A percentile compares a stretch with the other conserved stretches of the same genome.
Evolutionary conservation across 2,888 invertebrate species (phyloP).

Genomic region (Chirona hameri): DNA sequence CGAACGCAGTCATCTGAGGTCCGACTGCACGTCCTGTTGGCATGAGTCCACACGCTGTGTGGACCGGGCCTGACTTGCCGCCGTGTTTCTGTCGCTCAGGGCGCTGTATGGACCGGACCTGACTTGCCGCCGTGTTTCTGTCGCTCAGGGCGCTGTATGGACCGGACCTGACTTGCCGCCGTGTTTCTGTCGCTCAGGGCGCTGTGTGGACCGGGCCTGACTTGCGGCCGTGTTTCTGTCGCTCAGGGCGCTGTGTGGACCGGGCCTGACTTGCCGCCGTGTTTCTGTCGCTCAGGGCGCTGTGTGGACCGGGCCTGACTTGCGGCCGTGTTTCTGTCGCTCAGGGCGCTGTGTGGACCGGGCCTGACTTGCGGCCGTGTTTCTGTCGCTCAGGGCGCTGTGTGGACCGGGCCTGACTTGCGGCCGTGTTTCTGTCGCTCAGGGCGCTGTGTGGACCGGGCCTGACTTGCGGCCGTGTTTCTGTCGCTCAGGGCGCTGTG

Average conservation of each 20-base stretch:
- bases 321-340: constrained; percentile 33
- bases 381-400: constrained; percentile 58
- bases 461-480: neutral
- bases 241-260: constrained; percentile 58
- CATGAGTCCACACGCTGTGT: too few relatives aligned
- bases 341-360: constrained; percentile 58
- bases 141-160: constrained; percentile 58
- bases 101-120: constrained; percentile 53
- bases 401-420: constrained; percentile 38
- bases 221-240: neutral
- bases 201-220: constrained; percentile 46
- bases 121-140: neutral
- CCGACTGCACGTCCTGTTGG: too few relatives aligned
- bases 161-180: constrained; percentile 28
- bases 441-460: constrained; percentile 57
- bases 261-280: neutral
- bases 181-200: constrained; percentile 54
- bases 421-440: constrained; percentile 37
- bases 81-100: constrained; percentile 47
- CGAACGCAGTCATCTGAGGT: too few relatives aligned
- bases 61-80: constrained; percentile 38
- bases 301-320: constrained; percentile 46
- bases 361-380: neutral
- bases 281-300: constrained; percentile 54
- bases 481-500: constrained; percentile 58